Evolutionary conservation across 1,140 invertebrate species (phyloP).

Genomic region (Apis florea): DNA sequence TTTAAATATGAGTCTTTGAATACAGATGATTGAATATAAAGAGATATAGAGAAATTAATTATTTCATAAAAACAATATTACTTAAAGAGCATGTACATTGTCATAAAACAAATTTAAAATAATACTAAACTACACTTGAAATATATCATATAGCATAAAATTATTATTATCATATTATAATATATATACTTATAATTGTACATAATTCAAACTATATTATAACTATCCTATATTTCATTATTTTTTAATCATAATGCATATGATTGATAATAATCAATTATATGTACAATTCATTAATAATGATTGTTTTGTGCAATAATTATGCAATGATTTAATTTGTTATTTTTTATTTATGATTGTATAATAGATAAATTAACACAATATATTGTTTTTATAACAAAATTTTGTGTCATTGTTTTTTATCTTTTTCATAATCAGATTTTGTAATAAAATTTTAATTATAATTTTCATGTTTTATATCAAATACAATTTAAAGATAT

Average conservation of each 20-base stretch:
- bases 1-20: background rate
- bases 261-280: background rate
- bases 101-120: conserved; percentile 2
- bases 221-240: background rate
- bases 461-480: conserved; percentile 9
- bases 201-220: background rate
- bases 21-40: background rate
- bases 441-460: conserved; percentile 5
- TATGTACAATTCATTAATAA: background rate
- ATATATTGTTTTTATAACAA: background rate
- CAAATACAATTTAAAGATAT: conserved; percentile 13
- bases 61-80: conserved; percentile 1
- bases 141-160: conserved; percentile 8
- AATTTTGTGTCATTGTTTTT: background rate
- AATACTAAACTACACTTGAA: conserved; percentile 3
- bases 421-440: background rate
- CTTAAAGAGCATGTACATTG: conserved; percentile 9
- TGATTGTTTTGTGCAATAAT: background rate
- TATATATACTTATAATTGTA: conserved; percentile 7
- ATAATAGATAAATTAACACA: conserved; percentile 11
- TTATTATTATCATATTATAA: background rate
- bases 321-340: conserved; percentile 11
- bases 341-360: conserved; percentile 14
- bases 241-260: background rate
- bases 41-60: background rate